Evolutionary conservation across 2,113 vertebrate genomes (phyloP).

Genomic region (Petroica traversi): DNA sequence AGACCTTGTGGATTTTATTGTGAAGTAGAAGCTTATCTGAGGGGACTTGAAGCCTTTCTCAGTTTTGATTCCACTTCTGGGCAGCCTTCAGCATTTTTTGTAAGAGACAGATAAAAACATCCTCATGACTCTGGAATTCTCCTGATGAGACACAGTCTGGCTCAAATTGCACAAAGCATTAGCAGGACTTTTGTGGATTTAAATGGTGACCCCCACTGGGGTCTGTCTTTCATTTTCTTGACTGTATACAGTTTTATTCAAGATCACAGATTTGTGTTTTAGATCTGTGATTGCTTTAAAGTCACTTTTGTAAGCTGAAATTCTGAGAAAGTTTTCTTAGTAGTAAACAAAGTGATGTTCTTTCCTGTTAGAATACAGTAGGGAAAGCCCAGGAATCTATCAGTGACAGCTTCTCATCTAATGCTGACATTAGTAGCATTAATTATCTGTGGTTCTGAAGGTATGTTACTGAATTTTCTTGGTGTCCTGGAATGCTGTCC

Average conservation of each 20-base stretch:
- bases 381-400: neutral
- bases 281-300: neutral
- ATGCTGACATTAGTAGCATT: neutral
- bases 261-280: neutral
- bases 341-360: neutral
- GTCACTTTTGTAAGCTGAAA: neutral
- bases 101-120: neutral
- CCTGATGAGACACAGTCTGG: neutral
- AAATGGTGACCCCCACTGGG: neutral
- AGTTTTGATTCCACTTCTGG: neutral
- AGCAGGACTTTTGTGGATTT: neutral
- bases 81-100: neutral
- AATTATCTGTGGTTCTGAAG: neutral
- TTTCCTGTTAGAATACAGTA: neutral
- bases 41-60: neutral
- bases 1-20: neutral
- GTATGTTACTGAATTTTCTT: neutral
- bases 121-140: neutral
- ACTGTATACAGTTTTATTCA: neutral
- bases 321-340: neutral
- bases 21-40: neutral
- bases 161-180: neutral
- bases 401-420: neutral
- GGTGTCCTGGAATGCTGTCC: neutral
- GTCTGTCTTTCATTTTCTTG: neutral